Evolutionary conservation across 2,888 invertebrate species (phyloP), one percentile per base, ranked within the genome.

Genomic region (Thera obeliscata): DNA sequence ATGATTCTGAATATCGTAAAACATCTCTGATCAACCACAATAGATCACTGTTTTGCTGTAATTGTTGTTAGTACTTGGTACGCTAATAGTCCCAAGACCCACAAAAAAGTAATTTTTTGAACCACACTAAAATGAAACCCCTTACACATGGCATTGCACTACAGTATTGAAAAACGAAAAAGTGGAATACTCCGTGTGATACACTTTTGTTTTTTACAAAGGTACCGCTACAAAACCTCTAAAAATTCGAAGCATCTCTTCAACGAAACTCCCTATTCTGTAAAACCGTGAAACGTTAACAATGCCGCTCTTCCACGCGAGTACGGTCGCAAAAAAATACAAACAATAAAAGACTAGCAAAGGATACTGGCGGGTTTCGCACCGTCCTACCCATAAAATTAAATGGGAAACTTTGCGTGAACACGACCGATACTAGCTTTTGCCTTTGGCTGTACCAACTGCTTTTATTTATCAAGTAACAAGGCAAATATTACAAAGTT

Each of bases 351-450:
- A 86, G 82, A 81, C 82, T 76, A 77, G 75, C 71, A 70, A 75
- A 79, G 78, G 78, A 83, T 54, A 56, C 64, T 59, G 86, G 81
- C 81, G 84, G 81, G 82, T 85, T 86, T 80, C 67, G 80, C 79
- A 77, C 85, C 85, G 80, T 85, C 85, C 87, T 81, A 80, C 81
- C 87, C 83, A 86, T 89, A 87, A 90, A 89, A 89, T 89, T 88
- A 88, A 90, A 90, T 85, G 82, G 84, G 79, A 78, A 80, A 82
- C 61, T 83, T 85, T 83, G 69, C 36, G 69, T 66, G 65, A 69
- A 62, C 68, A 56, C 43, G 65, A 52, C 52, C 9, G 9, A 46
- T 54, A 54, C 55, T 57, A 41, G 56, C 64, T 62, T 58, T 48
- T 58, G 59, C 49, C 9, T 49, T 9, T 38, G 33, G 33, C 8